Percentiles rank a stretch among this genome's conserved stretches.
These are phyloP conservation scores for Lycophotia porphyrea DNA, from an alignment of 2,888 invertebrate species.

Conservation along the genomic window DNA sequence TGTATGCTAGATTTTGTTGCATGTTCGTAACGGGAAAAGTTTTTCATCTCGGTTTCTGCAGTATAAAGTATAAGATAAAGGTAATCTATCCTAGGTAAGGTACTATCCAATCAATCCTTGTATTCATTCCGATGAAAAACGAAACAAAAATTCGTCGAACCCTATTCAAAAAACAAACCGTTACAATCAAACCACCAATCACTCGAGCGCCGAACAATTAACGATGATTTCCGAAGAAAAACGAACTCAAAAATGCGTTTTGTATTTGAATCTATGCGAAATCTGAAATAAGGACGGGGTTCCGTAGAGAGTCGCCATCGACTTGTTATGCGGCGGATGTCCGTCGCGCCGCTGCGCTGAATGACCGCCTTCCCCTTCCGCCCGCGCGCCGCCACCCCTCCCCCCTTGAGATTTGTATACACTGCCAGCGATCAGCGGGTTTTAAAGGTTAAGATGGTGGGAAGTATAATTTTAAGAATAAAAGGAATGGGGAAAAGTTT, in stretches of 20 bases:
- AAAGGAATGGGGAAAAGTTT: not conserved
- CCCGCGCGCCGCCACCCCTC: constrained; percentile 71
- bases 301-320: constrained; percentile 85
- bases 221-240: constrained; percentile 44
- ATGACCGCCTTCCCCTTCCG: constrained; percentile 90
- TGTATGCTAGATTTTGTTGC: constrained; percentile 16
- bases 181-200: constrained; percentile 21
- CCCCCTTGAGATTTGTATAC: constrained; percentile 64
- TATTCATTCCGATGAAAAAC: not conserved
- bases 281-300: constrained; percentile 85
- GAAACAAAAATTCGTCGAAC: not conserved
- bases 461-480: not conserved
- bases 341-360: constrained; percentile 90
- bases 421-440: constrained; percentile 69
- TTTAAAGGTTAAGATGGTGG: constrained; percentile 10
- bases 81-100: not conserved
- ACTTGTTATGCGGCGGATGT: constrained; percentile 91
- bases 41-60: not conserved
- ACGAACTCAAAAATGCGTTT: constrained; percentile 65
- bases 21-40: not conserved
- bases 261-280: constrained; percentile 83
- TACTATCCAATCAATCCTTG: not conserved
- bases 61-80: not conserved
- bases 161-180: constrained; percentile 26
- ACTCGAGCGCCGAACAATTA: constrained; percentile 40